phyloP scores from a whole-genome alignment of 2,888 invertebrate species.

The Tiliacea aurago region DNA sequence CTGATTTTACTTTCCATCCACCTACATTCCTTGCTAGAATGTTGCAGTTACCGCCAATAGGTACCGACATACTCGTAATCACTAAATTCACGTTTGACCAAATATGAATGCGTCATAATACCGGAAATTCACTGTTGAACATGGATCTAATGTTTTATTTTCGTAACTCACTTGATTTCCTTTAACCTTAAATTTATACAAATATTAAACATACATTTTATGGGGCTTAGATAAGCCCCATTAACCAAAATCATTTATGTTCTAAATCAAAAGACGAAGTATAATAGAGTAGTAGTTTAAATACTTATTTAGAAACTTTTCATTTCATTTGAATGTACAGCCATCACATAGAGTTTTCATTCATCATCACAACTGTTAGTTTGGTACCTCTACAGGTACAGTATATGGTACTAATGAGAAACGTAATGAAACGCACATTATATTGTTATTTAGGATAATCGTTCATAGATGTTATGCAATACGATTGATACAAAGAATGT shows the following conservation, averaged over 20 bases:
- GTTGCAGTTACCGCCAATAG: conserved; percentile 10
- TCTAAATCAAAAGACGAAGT: too few species aligned
- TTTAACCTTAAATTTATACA: conserved; percentile 40
- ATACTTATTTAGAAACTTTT: background rate
- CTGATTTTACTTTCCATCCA: conserved; percentile 15
- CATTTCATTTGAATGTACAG: background rate
- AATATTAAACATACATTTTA: background rate
- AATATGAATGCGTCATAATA: background rate
- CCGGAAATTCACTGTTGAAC: background rate
- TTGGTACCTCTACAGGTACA: too few species aligned
- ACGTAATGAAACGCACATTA: too few species aligned
- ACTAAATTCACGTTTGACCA: background rate
- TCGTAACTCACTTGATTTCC: background rate
- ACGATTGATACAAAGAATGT: too few species aligned
- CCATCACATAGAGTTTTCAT: background rate
- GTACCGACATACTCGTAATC: background rate
- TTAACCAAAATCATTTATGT: too few species aligned
- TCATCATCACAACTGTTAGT: background rate
- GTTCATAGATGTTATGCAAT: too few species aligned
- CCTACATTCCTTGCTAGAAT: conserved; percentile 24
- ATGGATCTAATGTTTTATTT: background rate
- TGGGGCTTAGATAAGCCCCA: background rate
- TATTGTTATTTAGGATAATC: too few species aligned
- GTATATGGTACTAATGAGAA: too few species aligned
- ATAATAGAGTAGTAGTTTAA: too few species aligned